These are phyloP conservation scores for Proisotoma minuta DNA, from an alignment of 2,888 invertebrate genomes.

Conservation along the genomic window DNA sequence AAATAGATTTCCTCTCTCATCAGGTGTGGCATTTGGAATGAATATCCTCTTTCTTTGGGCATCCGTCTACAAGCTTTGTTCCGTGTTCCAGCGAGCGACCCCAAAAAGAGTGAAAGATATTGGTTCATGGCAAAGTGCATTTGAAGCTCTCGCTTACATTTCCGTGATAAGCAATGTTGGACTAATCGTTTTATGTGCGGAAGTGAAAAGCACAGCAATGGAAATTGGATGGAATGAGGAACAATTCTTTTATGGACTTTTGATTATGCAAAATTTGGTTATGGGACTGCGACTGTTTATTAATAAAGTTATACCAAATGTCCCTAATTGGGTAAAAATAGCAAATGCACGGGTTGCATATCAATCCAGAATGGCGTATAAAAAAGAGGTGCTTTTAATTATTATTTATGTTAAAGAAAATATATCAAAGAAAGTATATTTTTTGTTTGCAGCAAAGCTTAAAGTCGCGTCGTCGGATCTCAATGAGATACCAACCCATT, in stretches of 20 bases:
- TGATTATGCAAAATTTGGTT: conserved; percentile 14
- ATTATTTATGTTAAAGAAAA: background rate
- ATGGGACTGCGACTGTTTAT: conserved; percentile 8
- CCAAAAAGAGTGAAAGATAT: conserved; percentile 20
- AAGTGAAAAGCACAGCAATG: background rate
- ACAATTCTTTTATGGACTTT: conserved; percentile 5
- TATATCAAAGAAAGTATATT: background rate
- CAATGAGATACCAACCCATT: background rate
- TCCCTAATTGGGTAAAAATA: conserved; percentile 17
- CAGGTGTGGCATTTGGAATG: background rate
- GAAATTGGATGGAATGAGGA: background rate
- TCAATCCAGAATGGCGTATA: conserved; percentile 10
- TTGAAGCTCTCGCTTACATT: conserved; percentile 11
- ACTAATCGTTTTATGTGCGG: conserved; percentile 5
- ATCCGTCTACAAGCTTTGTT: conserved; percentile 17
- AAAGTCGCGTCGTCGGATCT: background rate
- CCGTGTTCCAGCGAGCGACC: conserved; percentile 15
- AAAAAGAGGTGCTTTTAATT: conserved; percentile 11
- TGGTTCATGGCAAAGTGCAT: conserved; percentile 24
- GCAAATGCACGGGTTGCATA: conserved; percentile 12
- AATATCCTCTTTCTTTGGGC: conserved; percentile 15
- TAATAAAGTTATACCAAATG: conserved; percentile 14
- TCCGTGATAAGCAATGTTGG: conserved; percentile 25
- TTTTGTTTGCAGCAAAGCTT: background rate
- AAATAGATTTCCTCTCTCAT: conserved; percentile 14